Evolutionary conservation across 2,113 vertebrate species (phyloP).

Genomic region (Corapipo altera): DNA sequence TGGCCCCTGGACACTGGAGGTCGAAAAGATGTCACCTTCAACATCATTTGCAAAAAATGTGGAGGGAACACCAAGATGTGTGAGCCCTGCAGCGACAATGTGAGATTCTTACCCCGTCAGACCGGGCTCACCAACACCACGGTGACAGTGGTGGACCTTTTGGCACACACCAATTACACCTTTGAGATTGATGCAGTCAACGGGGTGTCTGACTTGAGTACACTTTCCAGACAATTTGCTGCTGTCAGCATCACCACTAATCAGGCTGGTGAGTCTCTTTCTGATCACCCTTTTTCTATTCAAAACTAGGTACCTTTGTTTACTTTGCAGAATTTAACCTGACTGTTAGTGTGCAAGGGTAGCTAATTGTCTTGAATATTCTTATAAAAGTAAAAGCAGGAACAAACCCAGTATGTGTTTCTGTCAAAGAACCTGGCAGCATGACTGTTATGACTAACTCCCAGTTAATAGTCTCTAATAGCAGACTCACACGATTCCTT

Average conservation of each 20-base stretch:
- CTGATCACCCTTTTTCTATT: background rate
- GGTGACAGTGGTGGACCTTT: conserved; percentile 89
- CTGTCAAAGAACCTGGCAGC: conserved; percentile 48
- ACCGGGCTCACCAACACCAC: conserved; percentile 89
- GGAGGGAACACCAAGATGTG: conserved; percentile 75
- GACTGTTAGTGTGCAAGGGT: background rate
- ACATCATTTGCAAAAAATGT: conserved; percentile 92
- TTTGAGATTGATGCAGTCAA: conserved; percentile 95
- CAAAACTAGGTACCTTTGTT: background rate
- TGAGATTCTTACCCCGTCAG: conserved; percentile 90
- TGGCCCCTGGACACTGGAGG: conserved; percentile 94
- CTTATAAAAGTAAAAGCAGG: background rate
- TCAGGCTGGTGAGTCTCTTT: conserved; percentile 88
- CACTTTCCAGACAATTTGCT: conserved; percentile 83
- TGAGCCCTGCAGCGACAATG: conserved; percentile 85
- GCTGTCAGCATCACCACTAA: conserved; percentile 97
- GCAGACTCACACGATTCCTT: conserved; percentile 1
- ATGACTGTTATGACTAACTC: conserved; percentile 54
- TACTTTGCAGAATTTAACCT: background rate
- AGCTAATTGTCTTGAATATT: background rate
- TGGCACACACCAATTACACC: conserved; percentile 98
- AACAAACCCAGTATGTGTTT: background rate
- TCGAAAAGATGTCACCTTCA: conserved; percentile 90
- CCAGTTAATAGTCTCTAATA: conserved; percentile 55
- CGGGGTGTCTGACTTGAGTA: conserved; percentile 86